Evolutionary conservation across 2,888 invertebrate species (phyloP).

Genomic region (Linnaemya vulpina): DNA sequence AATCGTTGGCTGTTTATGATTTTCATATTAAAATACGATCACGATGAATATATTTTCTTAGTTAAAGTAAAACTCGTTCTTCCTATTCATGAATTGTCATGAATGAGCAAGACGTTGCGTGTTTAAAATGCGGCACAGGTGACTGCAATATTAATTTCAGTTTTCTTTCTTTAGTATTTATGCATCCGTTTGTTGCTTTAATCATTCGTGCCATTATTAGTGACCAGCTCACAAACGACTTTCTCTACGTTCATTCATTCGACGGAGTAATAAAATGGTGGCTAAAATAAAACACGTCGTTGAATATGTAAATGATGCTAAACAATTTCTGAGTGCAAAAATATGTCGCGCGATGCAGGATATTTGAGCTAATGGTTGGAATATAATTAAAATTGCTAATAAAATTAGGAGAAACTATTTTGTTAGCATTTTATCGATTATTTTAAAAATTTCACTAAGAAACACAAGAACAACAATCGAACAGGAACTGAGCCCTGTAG

Average conservation of each 20-base stretch:
- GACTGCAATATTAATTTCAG: not conserved
- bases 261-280: not conserved
- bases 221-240: conserved; percentile 23
- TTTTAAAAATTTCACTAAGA: too few species aligned
- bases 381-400: not conserved
- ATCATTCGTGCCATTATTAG: conserved; percentile 2
- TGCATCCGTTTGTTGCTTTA: not conserved
- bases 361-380: not conserved
- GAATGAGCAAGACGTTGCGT: not conserved
- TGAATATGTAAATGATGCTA: conserved; percentile 44
- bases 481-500: too few species aligned
- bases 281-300: conserved; percentile 12
- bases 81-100: too few species aligned
- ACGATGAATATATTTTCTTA: too few species aligned
- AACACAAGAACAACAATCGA: too few species aligned
- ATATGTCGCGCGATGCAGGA: not conserved
- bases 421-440: too few species aligned
- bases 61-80: too few species aligned
- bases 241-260: not conserved
- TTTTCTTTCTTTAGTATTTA: not conserved
- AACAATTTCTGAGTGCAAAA: not conserved
- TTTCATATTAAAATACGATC: too few species aligned
- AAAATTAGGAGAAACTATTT: not conserved
- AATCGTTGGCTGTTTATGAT: too few species aligned
- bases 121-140: not conserved